Conservation (phyloP, 2,797 vertebrate species). For the Sebastes hubbsi region DNA sequence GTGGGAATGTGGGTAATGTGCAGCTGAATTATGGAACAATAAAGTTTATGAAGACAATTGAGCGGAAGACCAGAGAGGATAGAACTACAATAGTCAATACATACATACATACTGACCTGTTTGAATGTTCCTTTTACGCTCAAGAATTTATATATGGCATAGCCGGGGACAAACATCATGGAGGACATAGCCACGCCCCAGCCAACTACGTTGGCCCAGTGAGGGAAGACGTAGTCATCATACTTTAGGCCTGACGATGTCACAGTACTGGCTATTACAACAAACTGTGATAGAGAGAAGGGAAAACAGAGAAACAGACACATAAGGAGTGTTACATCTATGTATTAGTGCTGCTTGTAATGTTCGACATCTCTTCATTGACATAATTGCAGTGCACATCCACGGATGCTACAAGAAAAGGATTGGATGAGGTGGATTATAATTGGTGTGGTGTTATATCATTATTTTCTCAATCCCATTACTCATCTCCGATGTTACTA, state of each 20-base stretch:
- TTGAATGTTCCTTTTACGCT: slow-evolving; percentile 88
- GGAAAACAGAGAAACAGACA: not conserved
- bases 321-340: not conserved
- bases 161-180: slow-evolving; percentile 92
- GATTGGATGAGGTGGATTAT: not conserved
- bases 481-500: not conserved
- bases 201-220: slow-evolving; percentile 90
- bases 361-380: not conserved
- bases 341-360: not conserved
- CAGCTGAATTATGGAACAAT: not conserved
- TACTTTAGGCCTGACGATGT: slow-evolving; percentile 91
- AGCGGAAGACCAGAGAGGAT: not conserved
- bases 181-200: slow-evolving; percentile 95
- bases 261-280: slow-evolving; percentile 94
- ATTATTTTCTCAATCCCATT: not conserved
- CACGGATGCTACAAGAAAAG: not conserved
- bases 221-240: slow-evolving; percentile 92
- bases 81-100: not conserved
- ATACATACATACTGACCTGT: slow-evolving; percentile 85
- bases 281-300: slow-evolving; percentile 83
- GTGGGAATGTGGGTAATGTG: not conserved
- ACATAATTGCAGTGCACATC: not conserved
- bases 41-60: not conserved
- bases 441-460: not conserved
- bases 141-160: slow-evolving; percentile 92